Evolutionary conservation across 2,888 invertebrate species (phyloP).

Genomic region (Marasmarcha lunaedactyla): DNA sequence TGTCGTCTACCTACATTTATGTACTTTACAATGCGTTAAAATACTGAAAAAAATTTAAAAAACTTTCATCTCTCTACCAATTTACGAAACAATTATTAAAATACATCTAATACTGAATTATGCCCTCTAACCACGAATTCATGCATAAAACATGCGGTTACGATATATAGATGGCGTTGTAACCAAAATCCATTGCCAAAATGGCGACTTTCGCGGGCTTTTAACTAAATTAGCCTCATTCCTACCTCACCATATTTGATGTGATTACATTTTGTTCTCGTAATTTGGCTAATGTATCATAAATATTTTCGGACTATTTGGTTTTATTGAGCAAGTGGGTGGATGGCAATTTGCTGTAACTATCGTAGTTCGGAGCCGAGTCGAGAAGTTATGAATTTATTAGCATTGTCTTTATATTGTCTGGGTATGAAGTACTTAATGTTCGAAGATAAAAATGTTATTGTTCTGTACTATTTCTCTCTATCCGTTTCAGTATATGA

Average conservation of each 20-base stretch:
- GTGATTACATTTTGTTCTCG: conserved; percentile 30
- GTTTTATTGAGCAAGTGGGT: conserved; percentile 28
- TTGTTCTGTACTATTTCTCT: no score
- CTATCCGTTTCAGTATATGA: no score
- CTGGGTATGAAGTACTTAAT: no score
- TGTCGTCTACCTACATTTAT: no score
- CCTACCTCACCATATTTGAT: conserved; percentile 36
- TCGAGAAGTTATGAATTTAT: neutral
- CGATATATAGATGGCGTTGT: conserved; percentile 45
- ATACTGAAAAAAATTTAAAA: no score
- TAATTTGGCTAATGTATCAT: conserved; percentile 46
- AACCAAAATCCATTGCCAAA: conserved; percentile 45
- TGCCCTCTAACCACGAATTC: conserved; percentile 48
- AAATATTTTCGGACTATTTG: conserved; percentile 37
- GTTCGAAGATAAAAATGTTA: no score
- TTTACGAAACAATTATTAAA: no score
- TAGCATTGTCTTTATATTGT: no score
- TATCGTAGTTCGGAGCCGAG: neutral
- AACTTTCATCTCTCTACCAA: no score
- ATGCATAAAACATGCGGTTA: conserved; percentile 50
- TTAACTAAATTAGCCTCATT: conserved; percentile 53
- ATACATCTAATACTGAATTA: conserved; percentile 48
- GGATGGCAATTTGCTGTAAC: conserved; percentile 9
- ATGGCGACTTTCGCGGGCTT: conserved; percentile 44
- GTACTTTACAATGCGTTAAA: no score